phyloP scores from a whole-genome alignment of 2,797 vertebrate species.

The Kryptolebias ocellatus region DNA sequence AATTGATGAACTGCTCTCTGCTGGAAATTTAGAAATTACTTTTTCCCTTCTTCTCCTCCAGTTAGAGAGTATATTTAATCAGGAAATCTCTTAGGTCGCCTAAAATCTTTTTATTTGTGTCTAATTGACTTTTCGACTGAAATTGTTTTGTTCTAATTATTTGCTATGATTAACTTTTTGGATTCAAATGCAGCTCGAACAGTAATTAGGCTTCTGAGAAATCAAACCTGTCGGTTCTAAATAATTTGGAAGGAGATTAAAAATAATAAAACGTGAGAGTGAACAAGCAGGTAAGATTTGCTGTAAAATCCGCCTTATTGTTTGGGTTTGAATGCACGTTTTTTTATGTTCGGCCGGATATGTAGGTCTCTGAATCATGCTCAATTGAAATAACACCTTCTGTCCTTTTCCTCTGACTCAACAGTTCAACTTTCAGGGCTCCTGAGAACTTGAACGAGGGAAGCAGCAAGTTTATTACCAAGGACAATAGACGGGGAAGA shows the following conservation, averaged over 20 bases:
- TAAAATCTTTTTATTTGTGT: not conserved
- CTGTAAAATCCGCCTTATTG: not conserved
- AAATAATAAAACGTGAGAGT: not conserved
- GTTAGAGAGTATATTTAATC: not conserved
- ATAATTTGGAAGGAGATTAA: not conserved
- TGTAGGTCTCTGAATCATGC: not conserved
- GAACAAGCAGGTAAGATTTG: not conserved
- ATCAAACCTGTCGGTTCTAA: not conserved
- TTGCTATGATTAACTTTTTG: not conserved
- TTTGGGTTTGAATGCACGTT: not conserved
- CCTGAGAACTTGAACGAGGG: slow-evolving; percentile 94
- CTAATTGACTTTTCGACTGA: not conserved
- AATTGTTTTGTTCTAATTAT: not conserved
- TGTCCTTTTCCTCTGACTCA: not conserved
- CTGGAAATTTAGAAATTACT: not conserved
- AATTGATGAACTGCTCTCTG: not conserved
- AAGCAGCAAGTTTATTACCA: slow-evolving; percentile 98
- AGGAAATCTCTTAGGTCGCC: not conserved
- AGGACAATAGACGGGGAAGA: slow-evolving; percentile 93
- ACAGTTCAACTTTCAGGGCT: slow-evolving; percentile 23
- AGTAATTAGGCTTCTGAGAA: not conserved
- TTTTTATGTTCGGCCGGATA: too few relatives aligned
- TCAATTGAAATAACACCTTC: not conserved
- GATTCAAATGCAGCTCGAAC: not conserved
- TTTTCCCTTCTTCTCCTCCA: not conserved